These are phyloP conservation scores for Tolypeutes matacus DNA, from an alignment of 2,797 vertebrate species.

Conservation along the genomic window DNA sequence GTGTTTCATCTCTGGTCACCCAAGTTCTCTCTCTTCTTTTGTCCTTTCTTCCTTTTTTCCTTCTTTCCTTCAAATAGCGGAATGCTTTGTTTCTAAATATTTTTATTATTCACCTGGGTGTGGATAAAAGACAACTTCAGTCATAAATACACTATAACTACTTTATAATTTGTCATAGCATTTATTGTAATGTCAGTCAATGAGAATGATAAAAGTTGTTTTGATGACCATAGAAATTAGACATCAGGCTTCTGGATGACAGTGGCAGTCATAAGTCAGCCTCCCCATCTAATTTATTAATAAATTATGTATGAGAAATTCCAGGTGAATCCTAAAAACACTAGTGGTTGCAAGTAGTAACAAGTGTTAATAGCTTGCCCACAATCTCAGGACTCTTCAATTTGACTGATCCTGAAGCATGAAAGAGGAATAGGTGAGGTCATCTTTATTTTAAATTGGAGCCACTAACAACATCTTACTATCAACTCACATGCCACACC, in stretches of 20 bases:
- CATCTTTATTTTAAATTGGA: conserved; percentile 50
- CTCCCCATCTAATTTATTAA: background rate
- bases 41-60: background rate
- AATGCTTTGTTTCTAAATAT: background rate
- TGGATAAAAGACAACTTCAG: background rate
- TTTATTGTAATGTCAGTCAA: background rate
- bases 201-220: conserved; percentile 22
- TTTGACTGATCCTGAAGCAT: background rate
- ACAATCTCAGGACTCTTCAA: background rate
- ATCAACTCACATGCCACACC: background rate
- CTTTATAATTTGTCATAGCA: conserved; percentile 11
- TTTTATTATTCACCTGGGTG: background rate
- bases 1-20: background rate
- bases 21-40: background rate
- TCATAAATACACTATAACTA: background rate
- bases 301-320: conserved; percentile 40
- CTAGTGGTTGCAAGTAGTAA: background rate
- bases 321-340: background rate
- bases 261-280: background rate
- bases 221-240: background rate
- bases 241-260: background rate
- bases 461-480: background rate
- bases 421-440: conserved; percentile 1
- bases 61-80: background rate
- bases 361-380: background rate